Percentiles rank a stretch among this genome's conserved stretches.
These are phyloP conservation scores for Ormyrus thymus DNA, from an alignment of 2,888 invertebrate species.

Conservation along the genomic window DNA sequence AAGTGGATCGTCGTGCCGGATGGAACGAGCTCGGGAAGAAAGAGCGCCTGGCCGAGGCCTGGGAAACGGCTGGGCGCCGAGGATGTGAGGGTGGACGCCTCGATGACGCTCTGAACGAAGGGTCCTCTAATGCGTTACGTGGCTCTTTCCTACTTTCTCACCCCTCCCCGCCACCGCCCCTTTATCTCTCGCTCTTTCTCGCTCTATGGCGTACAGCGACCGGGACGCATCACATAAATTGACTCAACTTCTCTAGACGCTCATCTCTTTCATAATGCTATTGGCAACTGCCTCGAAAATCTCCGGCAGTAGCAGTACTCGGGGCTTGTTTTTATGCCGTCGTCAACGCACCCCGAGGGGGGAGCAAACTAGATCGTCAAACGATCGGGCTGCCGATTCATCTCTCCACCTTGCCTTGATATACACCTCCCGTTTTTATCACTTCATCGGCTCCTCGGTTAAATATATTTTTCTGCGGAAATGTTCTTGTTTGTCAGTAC, in stretches of 20 bases:
- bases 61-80: slow-evolving; percentile 47
- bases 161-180: neutral
- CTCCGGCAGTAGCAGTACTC: neutral
- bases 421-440: too few relatives aligned
- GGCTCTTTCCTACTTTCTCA: neutral
- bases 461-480: too few relatives aligned
- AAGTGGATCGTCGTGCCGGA: slow-evolving; percentile 62
- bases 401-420: neutral
- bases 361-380: neutral
- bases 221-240: slow-evolving; percentile 65
- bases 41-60: slow-evolving; percentile 9
- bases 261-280: slow-evolving; percentile 67
- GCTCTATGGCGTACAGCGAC: too few relatives aligned
- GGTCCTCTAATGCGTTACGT: slow-evolving; percentile 19
- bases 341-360: neutral
- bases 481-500: too few relatives aligned
- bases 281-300: slow-evolving; percentile 28
- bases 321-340: neutral
- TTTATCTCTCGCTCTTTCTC: neutral
- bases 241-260: slow-evolving; percentile 65
- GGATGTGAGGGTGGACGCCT: slow-evolving; percentile 48
- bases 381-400: slow-evolving; percentile 17
- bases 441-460: too few relatives aligned
- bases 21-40: slow-evolving; percentile 14
- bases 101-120: slow-evolving; percentile 53